Evolutionary conservation across 2,888 invertebrate genomes (phyloP), one percentile per base, ranked within the genome.

Genomic region (Tetramorium bicarinatum): DNA sequence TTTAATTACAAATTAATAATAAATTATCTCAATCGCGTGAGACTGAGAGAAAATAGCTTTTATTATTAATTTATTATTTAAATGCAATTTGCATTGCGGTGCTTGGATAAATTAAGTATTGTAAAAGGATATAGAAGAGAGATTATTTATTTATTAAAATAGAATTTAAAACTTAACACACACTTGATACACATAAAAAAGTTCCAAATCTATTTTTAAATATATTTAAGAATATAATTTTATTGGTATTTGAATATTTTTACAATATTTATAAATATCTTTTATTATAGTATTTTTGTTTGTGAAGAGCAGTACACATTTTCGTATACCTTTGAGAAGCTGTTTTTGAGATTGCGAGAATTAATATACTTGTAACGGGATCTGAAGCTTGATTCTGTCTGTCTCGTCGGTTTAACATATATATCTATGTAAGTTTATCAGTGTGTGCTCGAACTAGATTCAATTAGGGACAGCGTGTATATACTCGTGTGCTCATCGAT

Each of bases 381-480:
- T 59, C 49, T 21, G 61, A 79, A 79, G 79, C 25, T 38, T 15
- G 29, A 41, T 54, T 77, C 34, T 71, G 67, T 29, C 44, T 64
- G 67, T 29, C 44, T 64, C n/a, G 66, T 47, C 34, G n/a, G 25
- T 47, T 79, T 79, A 61, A 47, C 47, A 4, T 59, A 52, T 44
- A 77, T 79, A 79, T 71, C 47, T 69, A 66, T 62, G 52, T 67
- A 79, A 71, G 49, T 83, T 83, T 69, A 80, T 79, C 54, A 34
- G 71, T 59, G 62, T 62, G 62, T 62, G 52, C 62, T 62, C 71
- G 29, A 62, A 80, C 74, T 75, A 74, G 69, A 80, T 84, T 80
- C 84, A 85, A 85, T 85, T 85, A 85, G 79, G 66, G 61, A 84
- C 84, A 74, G 21, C 71, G 59, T 62, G 74, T 80, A 67, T 67